phyloP scores from a whole-genome alignment of 2,888 invertebrate species.

The Malthinus seriepunctatus region DNA sequence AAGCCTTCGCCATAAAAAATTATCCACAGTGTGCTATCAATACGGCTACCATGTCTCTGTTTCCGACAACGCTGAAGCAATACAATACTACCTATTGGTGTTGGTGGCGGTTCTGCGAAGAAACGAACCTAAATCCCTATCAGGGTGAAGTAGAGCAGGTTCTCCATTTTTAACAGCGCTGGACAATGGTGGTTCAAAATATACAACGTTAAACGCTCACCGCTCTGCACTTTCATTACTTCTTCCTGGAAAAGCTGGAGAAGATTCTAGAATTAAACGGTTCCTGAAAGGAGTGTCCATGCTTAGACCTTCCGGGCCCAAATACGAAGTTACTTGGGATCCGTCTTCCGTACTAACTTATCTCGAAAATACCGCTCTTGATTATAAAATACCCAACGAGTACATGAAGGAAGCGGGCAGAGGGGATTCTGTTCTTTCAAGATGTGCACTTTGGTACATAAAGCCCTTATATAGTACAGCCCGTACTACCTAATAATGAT shows the following conservation, averaged over 20 bases:
- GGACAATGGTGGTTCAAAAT: background rate
- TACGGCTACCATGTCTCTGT: background rate
- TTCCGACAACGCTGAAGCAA: background rate
- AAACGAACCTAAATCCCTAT: background rate
- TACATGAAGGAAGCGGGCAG: too few species aligned
- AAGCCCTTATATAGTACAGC: too few species aligned
- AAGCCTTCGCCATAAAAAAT: background rate
- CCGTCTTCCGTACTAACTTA: background rate
- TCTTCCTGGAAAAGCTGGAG: background rate
- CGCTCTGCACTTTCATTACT: background rate
- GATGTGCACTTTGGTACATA: too few species aligned
- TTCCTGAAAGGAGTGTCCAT: background rate
- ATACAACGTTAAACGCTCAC: background rate
- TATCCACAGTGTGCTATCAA: background rate
- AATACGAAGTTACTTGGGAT: background rate
- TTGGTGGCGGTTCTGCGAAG: background rate
- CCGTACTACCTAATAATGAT: too few species aligned
- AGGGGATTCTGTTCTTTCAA: too few species aligned
- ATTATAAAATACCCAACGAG: too few species aligned
- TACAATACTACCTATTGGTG: background rate
- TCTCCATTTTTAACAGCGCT: background rate
- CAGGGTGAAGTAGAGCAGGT: background rate
- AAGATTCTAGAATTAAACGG: background rate
- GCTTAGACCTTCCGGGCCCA: background rate
- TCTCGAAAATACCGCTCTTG: background rate